These are phyloP conservation scores for Rattus norvegicus DNA, from an alignment of 2,113 vertebrate genomes.

Conservation along the genomic window DNA sequence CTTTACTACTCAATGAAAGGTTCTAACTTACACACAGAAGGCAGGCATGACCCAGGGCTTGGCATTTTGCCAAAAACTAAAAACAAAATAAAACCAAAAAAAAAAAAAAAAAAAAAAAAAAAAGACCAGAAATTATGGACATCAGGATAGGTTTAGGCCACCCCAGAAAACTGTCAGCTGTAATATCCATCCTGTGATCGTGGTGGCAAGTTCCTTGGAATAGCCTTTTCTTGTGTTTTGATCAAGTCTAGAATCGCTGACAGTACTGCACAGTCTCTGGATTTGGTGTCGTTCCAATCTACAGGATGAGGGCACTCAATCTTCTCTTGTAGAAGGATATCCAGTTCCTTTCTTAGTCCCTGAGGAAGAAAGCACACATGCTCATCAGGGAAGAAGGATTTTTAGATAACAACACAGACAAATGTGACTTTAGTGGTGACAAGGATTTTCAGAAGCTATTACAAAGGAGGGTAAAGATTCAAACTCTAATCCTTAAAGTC, in stretches of 20 bases:
- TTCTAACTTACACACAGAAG: constrained; percentile 52
- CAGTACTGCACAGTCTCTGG: constrained; percentile 95
- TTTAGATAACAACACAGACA: neutral
- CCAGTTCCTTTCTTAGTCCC: constrained; percentile 94
- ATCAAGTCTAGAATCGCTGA: constrained; percentile 97
- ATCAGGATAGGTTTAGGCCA: neutral
- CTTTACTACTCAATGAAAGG: constrained; percentile 31
- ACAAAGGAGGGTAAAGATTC: neutral
- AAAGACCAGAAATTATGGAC: neutral
- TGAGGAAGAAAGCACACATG: constrained; percentile 74
- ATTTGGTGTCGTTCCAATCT: constrained; percentile 92
- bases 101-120: too few species aligned
- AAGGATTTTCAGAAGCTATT: constrained; percentile 37
- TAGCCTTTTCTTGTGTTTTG: constrained; percentile 94
- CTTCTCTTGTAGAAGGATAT: constrained; percentile 94
- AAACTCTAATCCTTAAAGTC: neutral
- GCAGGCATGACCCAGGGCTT: constrained; percentile 57
- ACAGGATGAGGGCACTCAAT: constrained; percentile 95
- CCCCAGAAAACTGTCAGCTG: constrained; percentile 81
- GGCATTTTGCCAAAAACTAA: constrained; percentile 60
- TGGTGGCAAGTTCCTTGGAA: constrained; percentile 81
- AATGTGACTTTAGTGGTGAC: neutral
- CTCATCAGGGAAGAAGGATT: constrained; percentile 1
- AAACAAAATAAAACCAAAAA: neutral
- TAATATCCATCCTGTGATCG: constrained; percentile 85